These are phyloP conservation scores for Heliconius eleuchia DNA, from an alignment of 1,140 invertebrate species.

Conservation along the genomic window DNA sequence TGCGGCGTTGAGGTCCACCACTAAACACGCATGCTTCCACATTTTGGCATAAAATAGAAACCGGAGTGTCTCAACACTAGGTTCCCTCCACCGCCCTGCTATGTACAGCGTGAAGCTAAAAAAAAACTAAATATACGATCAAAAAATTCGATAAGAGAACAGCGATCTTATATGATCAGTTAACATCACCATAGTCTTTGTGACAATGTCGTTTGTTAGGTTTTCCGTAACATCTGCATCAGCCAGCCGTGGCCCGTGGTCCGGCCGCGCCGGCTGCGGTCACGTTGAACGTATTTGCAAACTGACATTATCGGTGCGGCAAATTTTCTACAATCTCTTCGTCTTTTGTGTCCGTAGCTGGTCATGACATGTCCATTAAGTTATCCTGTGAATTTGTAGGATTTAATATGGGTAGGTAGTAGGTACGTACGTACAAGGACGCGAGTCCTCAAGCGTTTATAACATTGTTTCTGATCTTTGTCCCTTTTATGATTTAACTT, in stretches of 20 bases:
- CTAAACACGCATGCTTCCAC: too few species aligned
- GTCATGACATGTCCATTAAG: conserved; percentile 77
- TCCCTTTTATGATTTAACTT: neutral
- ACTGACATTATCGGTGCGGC: conserved; percentile 65
- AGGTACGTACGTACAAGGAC: conserved; percentile 8
- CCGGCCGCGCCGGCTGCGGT: conserved; percentile 39
- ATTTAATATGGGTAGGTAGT: neutral
- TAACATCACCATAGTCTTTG: conserved; percentile 22
- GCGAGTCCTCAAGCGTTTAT: neutral
- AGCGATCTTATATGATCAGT: neutral
- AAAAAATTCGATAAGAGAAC: neutral
- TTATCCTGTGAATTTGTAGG: conserved; percentile 54
- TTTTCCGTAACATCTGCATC: conserved; percentile 50
- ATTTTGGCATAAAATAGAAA: too few species aligned
- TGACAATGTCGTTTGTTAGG: conserved; percentile 28
- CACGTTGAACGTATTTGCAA: conserved; percentile 58
- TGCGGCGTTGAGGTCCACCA: too few species aligned
- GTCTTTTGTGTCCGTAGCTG: conserved; percentile 70
- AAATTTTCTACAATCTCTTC: conserved; percentile 76
- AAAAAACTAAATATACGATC: neutral
- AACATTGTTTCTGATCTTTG: neutral
- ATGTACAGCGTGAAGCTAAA: too few species aligned
- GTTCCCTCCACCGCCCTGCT: too few species aligned
- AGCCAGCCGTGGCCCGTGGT: conserved; percentile 42
- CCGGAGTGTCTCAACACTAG: too few species aligned